A percentile compares a stretch with the other conserved stretches of the same genome.
These are phyloP conservation scores for Dione vanillae DNA, from an alignment of 2,888 invertebrate species.

Conservation along the genomic window DNA sequence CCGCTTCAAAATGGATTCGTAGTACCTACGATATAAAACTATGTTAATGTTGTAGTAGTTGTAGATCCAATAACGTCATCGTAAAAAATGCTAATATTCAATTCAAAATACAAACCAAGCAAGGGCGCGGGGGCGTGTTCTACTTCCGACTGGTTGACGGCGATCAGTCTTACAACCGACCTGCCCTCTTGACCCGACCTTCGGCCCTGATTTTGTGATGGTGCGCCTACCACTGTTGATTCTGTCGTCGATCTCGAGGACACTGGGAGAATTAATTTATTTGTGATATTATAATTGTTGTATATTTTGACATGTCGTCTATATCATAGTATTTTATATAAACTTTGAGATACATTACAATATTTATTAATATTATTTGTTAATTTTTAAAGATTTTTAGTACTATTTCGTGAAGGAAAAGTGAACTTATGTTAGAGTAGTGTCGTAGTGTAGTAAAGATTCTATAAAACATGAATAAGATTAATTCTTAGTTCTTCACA, in stretches of 20 bases:
- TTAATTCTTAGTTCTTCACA: too few relatives aligned
- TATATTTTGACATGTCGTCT: too few relatives aligned
- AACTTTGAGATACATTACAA: too few relatives aligned
- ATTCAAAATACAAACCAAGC: constrained; percentile 55
- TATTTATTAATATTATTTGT: too few relatives aligned
- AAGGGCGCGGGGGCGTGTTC: constrained; percentile 64
- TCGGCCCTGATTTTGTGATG: background rate
- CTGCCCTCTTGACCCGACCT: constrained; percentile 55
- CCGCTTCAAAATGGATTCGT: background rate
- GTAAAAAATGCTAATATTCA: background rate
- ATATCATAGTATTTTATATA: too few relatives aligned
- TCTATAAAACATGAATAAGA: too few relatives aligned
- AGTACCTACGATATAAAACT: background rate
- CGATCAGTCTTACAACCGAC: constrained; percentile 69
- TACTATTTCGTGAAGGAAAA: too few relatives aligned
- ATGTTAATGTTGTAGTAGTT: too few relatives aligned
- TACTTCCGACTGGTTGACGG: constrained; percentile 67
- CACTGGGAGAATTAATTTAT: constrained; percentile 54
- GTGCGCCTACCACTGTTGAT: constrained; percentile 47
- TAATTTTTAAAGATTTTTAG: too few relatives aligned
- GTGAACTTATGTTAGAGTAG: too few relatives aligned
- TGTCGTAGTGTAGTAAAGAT: too few relatives aligned
- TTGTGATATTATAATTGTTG: background rate
- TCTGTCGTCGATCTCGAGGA: constrained; percentile 66
- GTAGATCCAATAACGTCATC: background rate